Evolutionary conservation across 2,113 vertebrate genomes (phyloP).

Genomic region (Pandion haliaetus): DNA sequence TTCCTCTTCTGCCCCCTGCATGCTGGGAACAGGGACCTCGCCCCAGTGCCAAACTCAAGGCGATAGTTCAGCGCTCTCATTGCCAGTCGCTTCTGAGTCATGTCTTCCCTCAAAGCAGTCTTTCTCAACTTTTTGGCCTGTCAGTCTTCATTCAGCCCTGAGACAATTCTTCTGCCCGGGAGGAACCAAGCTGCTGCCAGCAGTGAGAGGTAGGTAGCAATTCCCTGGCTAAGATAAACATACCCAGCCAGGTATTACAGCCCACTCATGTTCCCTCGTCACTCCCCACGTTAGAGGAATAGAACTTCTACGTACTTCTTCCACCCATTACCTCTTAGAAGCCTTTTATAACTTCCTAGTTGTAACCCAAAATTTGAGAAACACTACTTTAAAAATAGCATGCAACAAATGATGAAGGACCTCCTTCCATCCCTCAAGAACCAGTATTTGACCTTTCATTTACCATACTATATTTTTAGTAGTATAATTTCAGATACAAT

Average conservation of each 20-base stretch:
- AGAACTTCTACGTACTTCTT: not conserved
- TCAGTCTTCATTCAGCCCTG: not conserved
- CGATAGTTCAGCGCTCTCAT: not conserved
- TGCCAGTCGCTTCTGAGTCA: not conserved
- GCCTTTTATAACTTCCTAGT: not conserved
- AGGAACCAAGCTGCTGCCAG: not conserved
- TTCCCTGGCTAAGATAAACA: not conserved
- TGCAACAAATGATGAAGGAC: not conserved
- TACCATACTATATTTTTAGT: not conserved
- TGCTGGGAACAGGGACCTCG: not conserved
- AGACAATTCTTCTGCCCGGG: not conserved
- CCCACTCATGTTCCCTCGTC: not conserved
- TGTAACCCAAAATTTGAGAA: not conserved
- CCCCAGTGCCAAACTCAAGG: not conserved
- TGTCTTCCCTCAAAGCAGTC: not conserved
- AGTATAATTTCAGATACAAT: slow-evolving; percentile 14
- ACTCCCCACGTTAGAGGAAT: not conserved
- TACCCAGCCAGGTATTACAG: not conserved
- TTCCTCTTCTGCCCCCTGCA: not conserved
- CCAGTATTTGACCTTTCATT: not conserved
- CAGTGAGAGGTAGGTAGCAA: not conserved
- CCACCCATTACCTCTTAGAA: not conserved
- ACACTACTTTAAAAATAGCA: not conserved
- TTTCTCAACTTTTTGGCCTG: not conserved
- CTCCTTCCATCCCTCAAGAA: not conserved